Evolutionary conservation across 1,140 invertebrate genomes (phyloP).

Genomic region (Samia ricini): DNA sequence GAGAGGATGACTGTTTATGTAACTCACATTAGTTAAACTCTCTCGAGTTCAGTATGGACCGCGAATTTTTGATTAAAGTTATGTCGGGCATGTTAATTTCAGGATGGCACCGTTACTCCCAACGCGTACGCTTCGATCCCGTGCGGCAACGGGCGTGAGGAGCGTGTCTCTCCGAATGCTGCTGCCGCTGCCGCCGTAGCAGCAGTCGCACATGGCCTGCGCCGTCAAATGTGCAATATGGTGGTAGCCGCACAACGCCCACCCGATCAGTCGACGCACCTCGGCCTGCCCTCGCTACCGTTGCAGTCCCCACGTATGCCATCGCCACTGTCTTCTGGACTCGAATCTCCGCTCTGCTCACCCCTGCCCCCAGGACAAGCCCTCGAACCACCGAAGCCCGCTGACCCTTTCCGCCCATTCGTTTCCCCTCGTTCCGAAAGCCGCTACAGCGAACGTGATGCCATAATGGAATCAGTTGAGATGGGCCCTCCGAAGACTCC

Average conservation of each 20-base stretch:
- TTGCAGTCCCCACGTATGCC: constrained; percentile 64
- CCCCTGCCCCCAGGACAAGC: constrained; percentile 67
- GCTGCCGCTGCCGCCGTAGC: constrained; percentile 86
- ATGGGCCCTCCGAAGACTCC: constrained; percentile 68
- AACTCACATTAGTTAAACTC: background rate
- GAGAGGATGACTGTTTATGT: background rate
- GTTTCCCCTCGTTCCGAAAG: constrained; percentile 62
- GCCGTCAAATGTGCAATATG: constrained; percentile 75
- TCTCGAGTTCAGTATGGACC: background rate
- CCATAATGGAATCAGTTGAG: constrained; percentile 50
- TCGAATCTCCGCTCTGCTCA: constrained; percentile 68
- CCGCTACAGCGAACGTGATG: constrained; percentile 59
- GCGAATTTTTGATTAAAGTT: background rate
- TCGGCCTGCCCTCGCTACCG: constrained; percentile 55
- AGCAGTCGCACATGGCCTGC: constrained; percentile 82
- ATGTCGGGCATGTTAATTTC: constrained; percentile 42
- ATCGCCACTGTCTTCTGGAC: constrained; percentile 60
- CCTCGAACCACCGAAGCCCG: constrained; percentile 62
- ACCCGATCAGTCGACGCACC: constrained; percentile 57
- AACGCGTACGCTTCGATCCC: constrained; percentile 61
- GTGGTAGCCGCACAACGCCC: constrained; percentile 67
- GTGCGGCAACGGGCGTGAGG: constrained; percentile 79
- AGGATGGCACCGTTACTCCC: constrained; percentile 71
- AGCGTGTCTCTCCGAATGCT: constrained; percentile 82
- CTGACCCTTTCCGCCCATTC: constrained; percentile 71